Evolutionary conservation across 2,797 vertebrate genomes (phyloP), one percentile per base, ranked within the genome.

Genomic region (Kryptolebias ocellatus): DNA sequence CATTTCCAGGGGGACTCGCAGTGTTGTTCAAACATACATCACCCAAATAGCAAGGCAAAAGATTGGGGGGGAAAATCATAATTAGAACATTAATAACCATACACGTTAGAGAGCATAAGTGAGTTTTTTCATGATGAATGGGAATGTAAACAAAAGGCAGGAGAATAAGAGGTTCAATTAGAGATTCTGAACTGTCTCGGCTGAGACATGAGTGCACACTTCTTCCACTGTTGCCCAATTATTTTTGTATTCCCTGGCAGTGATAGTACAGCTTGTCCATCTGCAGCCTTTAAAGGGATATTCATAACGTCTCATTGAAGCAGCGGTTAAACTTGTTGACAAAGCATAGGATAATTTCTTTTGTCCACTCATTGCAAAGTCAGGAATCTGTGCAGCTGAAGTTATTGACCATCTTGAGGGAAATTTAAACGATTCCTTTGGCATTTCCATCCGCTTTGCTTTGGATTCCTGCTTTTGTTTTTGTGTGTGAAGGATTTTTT

Each of bases 11-110:
- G 39, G 76, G 76, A 78, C 68, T 64, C 44, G 2, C 63, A 2
- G 70, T 8, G 72, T 60, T 71, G 79, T 68, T 82, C 79, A 31
- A 73, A 80, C 83, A 85, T 87, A 68, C 31, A 89, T 88, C 89
- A 89, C 74, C 82, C 76, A 76, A 85, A 91, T 80, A 83, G 89
- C 87, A 5, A 54, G 59, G 76, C 71, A 53, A 83, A 78, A 83
- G 87, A 88, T 88, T 89, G 89, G 74, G 81, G 75, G 42, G 73
- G 84, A 83, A 84, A 78, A 57, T 82, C 81, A 59, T 92, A 90
- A 92, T 91, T 88, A 92, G 79, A 83, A 68, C 91, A 91, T 89
- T 91, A 92, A 92, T 91, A 91, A 90, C 79, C 81, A 79, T 81
- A 78, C 81, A 85, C 86, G 87, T 89, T 86, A 72, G 80, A 74